phyloP scores from a whole-genome alignment of 1,140 invertebrate genomes.

The Drosophila subobscura region DNA sequence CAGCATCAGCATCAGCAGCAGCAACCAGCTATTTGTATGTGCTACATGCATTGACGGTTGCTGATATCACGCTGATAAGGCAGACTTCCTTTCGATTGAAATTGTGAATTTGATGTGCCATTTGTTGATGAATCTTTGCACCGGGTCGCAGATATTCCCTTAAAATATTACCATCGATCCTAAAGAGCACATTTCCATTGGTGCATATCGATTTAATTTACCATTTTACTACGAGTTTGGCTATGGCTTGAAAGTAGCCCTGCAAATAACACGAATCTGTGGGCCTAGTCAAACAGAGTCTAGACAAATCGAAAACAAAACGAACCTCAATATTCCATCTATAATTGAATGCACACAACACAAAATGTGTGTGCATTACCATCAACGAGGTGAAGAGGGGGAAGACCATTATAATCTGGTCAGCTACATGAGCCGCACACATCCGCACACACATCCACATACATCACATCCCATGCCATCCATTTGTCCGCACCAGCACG shows the following conservation, averaged over 20 bases:
- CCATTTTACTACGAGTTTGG: constrained; percentile 44
- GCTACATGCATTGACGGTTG: constrained; percentile 13
- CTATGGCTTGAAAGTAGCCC: constrained; percentile 67
- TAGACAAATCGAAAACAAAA: constrained; percentile 79
- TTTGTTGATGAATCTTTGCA: constrained; percentile 66
- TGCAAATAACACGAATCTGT: constrained; percentile 45
- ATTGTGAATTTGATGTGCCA: constrained; percentile 53
- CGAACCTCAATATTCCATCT: constrained; percentile 71
- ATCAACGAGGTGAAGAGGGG: constrained; percentile 16
- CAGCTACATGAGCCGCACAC: constrained; percentile 54
- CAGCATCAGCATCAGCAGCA: too few relatives aligned
- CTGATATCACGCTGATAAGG: constrained; percentile 40
- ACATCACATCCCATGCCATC: constrained; percentile 3
- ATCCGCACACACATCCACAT: constrained; percentile 15
- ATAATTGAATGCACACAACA: constrained; percentile 76
- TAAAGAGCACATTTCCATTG: too few relatives aligned
- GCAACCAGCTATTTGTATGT: constrained; percentile 6
- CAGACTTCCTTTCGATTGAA: constrained; percentile 37
- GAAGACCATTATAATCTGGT: constrained; percentile 77
- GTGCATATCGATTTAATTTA: constrained; percentile 40
- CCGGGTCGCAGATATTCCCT: constrained; percentile 1
- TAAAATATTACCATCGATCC: too few relatives aligned
- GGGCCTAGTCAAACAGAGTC: constrained; percentile 65
- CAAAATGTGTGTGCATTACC: constrained; percentile 39
- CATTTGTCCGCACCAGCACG: constrained; percentile 18